Evolutionary conservation across 1,140 invertebrate species (phyloP).

Genomic region (Apolygus lucorum): DNA sequence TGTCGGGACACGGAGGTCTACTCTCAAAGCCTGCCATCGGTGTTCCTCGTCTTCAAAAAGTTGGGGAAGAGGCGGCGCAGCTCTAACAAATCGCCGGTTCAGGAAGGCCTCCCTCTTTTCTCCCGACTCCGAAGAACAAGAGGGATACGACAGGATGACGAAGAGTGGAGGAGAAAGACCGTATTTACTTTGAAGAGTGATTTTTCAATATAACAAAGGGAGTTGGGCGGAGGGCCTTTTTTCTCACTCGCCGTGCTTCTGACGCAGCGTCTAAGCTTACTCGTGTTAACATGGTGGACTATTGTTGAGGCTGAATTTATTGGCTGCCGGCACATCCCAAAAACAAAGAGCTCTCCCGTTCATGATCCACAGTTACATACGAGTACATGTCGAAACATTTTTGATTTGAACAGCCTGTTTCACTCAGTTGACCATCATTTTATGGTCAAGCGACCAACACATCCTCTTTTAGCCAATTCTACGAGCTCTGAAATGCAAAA

Average conservation of each 20-base stretch:
- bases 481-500: too few relatives aligned
- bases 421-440: too few relatives aligned
- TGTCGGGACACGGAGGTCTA: neutral
- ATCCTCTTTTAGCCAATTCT: too few relatives aligned
- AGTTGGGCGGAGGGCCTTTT: neutral
- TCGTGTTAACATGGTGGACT: too few relatives aligned
- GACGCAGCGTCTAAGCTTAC: neutral
- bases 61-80: neutral
- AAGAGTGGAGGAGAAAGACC: too few relatives aligned
- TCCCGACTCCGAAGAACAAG: neutral
- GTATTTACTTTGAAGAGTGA: neutral
- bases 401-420: too few relatives aligned
- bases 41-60: neutral
- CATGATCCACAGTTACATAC: too few relatives aligned
- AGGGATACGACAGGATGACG: neutral
- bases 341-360: too few relatives aligned
- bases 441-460: too few relatives aligned
- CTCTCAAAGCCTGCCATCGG: neutral
- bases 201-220: neutral
- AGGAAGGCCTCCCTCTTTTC: neutral
- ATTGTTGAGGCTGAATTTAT: too few relatives aligned
- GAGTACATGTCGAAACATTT: too few relatives aligned
- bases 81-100: slow-evolving; percentile 9
- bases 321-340: too few relatives aligned
- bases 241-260: neutral